phyloP scores from a whole-genome alignment of 1,140 invertebrate species.

The Eulimnadia texana region DNA sequence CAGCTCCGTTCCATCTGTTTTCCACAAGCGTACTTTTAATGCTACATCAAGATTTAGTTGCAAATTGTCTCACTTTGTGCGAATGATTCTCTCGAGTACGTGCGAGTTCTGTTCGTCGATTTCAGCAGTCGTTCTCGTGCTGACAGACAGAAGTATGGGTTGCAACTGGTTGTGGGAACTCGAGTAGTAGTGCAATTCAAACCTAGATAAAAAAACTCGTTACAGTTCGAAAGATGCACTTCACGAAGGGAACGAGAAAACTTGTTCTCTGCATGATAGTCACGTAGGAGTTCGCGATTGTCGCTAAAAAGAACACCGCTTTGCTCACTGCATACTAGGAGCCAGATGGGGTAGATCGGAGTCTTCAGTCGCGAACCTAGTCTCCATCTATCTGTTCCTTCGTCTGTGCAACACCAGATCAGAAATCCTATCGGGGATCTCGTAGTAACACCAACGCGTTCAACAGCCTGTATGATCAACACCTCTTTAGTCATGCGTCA shows the following conservation, averaged over 20 bases:
- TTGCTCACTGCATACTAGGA: constrained; percentile 52
- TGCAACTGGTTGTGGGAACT: constrained; percentile 49
- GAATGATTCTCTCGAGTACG: constrained; percentile 55
- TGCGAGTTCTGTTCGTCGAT: constrained; percentile 41
- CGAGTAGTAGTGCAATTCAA: constrained; percentile 49
- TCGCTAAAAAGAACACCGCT: constrained; percentile 64
- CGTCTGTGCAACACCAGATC: constrained; percentile 41
- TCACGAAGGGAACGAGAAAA: too few species aligned
- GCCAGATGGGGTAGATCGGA: constrained; percentile 63
- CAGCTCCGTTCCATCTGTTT: too few species aligned
- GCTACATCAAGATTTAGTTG: too few species aligned
- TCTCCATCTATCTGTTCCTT: constrained; percentile 27
- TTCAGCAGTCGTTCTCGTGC: constrained; percentile 37
- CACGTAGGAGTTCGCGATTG: constrained; percentile 58
- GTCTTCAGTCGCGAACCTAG: constrained; percentile 68
- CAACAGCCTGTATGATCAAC: constrained; percentile 45
- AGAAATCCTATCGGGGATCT: constrained; percentile 55
- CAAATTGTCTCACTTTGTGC: too few species aligned
- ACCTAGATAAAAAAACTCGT: not conserved
- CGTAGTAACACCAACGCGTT: constrained; percentile 52
- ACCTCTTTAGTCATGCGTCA: not conserved
- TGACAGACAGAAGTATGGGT: constrained; percentile 42
- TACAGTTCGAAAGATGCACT: not conserved
- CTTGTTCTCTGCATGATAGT: constrained; percentile 67
- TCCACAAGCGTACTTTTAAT: too few species aligned